Conservation (phyloP, 2,797 vertebrate genomes). For the Holocentrus rufus region DNA sequence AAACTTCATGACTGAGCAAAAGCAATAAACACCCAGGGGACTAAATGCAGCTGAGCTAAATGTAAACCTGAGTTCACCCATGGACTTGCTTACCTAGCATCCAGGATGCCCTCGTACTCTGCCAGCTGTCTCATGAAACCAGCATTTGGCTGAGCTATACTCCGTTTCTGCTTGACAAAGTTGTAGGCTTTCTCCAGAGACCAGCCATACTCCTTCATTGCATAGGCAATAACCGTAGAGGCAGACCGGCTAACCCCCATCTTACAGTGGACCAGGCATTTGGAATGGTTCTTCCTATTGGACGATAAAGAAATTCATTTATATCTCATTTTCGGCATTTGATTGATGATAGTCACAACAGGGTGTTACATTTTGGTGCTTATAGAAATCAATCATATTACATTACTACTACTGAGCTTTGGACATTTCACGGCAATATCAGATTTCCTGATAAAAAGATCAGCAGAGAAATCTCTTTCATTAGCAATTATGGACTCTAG, state of each 20-base stretch:
- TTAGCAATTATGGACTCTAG: too few relatives aligned
- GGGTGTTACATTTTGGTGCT: too few relatives aligned
- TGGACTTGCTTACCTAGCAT: constrained; percentile 86
- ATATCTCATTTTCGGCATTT: constrained; percentile 1
- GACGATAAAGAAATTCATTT: constrained; percentile 1
- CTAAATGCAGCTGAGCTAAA: too few relatives aligned
- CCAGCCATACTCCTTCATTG: constrained; percentile 98
- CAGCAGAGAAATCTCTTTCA: too few relatives aligned
- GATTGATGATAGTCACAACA: too few relatives aligned
- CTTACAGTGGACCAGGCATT: constrained; percentile 98
- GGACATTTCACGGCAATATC: too few relatives aligned
- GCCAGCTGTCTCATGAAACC: constrained; percentile 95
- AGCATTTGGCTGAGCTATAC: constrained; percentile 89
- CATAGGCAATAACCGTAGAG: constrained; percentile 96
- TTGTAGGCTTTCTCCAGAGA: constrained; percentile 93
- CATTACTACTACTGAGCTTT: too few relatives aligned
- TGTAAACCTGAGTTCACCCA: constrained; percentile 1
- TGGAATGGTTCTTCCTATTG: constrained; percentile 92
- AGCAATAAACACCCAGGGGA: too few relatives aligned
- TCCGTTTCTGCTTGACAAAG: constrained; percentile 93
- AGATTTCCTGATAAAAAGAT: too few relatives aligned
- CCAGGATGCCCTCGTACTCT: constrained; percentile 95
- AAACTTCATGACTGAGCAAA: neutral
- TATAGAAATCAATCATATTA: too few relatives aligned
- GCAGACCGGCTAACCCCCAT: constrained; percentile 98